These are phyloP conservation scores for Phengaris alcon DNA, from an alignment of 2,888 invertebrate species.

Conservation along the genomic window DNA sequence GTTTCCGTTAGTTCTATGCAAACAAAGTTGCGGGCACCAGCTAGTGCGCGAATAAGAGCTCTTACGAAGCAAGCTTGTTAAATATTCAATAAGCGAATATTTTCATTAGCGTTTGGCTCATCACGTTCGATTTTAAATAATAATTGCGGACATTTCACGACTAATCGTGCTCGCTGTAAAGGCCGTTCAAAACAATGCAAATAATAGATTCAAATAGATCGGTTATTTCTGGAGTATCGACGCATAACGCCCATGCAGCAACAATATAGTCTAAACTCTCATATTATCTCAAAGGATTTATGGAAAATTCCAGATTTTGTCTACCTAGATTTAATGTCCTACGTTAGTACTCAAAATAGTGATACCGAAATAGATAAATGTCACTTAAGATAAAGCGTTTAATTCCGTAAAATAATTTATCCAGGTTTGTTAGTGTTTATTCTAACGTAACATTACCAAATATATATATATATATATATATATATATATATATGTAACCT, in stretches of 20 bases:
- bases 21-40: no score
- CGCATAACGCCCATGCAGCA: constrained; percentile 2
- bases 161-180: not conserved
- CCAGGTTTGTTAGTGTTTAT: constrained; percentile 6
- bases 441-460: no score
- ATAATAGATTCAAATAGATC: constrained; percentile 21
- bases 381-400: not conserved
- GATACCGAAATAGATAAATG: not conserved
- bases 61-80: not conserved
- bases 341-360: constrained; percentile 6
- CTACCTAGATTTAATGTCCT: not conserved
- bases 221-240: constrained; percentile 21
- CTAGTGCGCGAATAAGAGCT: not conserved
- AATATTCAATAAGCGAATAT: constrained; percentile 6
- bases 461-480: no score
- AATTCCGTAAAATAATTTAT: not conserved
- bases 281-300: not conserved
- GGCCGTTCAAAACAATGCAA: constrained; percentile 18
- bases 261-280: not conserved
- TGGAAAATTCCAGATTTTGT: not conserved
- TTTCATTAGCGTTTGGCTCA: constrained; percentile 7
- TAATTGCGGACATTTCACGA: constrained; percentile 7
- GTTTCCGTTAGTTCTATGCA: no score
- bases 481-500: no score
- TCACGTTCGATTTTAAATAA: constrained; percentile 22